A percentile compares a stretch with the other conserved stretches of the same genome.
Evolutionary conservation across 92 coral and sea anemone species (phyloP).

Genomic region (Hydrozoanthus gracilis): DNA sequence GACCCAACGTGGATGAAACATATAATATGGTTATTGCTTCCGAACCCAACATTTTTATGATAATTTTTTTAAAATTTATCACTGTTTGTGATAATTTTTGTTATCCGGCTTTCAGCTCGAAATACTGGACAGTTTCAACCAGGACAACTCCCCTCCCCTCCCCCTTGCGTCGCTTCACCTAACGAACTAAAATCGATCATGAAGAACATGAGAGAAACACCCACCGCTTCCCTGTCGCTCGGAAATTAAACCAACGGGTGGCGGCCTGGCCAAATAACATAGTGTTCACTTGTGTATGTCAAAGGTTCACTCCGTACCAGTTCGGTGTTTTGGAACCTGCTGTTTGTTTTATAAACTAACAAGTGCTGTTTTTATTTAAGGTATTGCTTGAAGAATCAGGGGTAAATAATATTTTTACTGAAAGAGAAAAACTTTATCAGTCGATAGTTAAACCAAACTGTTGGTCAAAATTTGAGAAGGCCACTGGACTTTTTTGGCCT

Average conservation of each 20-base stretch:
- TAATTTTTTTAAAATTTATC: too few species aligned
- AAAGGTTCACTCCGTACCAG: slow-evolving; percentile 1
- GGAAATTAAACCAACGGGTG: not conserved
- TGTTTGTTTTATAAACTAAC: slow-evolving; percentile 9
- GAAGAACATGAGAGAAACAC: too few species aligned
- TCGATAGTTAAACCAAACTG: not conserved
- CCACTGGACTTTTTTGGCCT: not conserved
- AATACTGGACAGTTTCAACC: not conserved
- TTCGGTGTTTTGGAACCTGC: slow-evolving; percentile 2
- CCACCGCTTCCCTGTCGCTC: not conserved
- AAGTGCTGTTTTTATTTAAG: slow-evolving; percentile 20
- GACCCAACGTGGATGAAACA: too few species aligned
- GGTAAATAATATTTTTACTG: not conserved
- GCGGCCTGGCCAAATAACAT: not conserved
- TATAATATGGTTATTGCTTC: too few species aligned
- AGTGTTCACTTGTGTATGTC: not conserved
- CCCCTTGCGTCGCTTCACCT: not conserved
- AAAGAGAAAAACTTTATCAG: not conserved
- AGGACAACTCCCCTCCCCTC: not conserved
- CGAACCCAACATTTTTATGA: too few species aligned
- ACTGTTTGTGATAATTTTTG: too few species aligned
- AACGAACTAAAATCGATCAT: too few species aligned
- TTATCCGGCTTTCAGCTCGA: too few species aligned
- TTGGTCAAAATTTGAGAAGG: not conserved
- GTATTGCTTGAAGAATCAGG: slow-evolving; percentile 6